These are phyloP conservation scores for Mionectes olivaceus DNA, from an alignment of 2,797 vertebrate genomes.

Conservation along the genomic window DNA sequence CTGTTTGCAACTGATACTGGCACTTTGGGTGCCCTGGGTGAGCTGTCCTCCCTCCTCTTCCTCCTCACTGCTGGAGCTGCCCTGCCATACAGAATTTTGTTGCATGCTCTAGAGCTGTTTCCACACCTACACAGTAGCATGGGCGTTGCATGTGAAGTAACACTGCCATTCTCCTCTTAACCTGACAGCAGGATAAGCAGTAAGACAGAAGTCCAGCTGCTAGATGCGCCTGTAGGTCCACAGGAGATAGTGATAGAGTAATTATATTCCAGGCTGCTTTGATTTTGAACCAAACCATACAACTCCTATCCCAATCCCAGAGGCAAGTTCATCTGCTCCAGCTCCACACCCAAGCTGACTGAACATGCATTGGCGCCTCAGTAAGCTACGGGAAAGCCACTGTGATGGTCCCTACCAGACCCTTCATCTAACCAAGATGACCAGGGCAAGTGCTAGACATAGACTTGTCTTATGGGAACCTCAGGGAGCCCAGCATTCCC, in stretches of 20 bases:
- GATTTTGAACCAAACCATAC: neutral
- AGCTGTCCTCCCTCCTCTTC: neutral
- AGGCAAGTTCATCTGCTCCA: neutral
- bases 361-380: neutral
- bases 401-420: neutral
- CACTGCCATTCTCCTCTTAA: neutral
- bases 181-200: neutral
- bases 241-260: neutral
- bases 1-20: neutral
- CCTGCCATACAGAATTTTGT: neutral
- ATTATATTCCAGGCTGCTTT: neutral
- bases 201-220: neutral
- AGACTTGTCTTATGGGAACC: neutral
- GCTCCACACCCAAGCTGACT: neutral
- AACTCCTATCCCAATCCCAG: neutral
- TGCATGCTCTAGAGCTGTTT: neutral
- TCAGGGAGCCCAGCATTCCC: fast-evolving
- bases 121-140: neutral
- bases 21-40: neutral
- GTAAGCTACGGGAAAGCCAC: neutral
- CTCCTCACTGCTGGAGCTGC: neutral
- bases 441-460: neutral
- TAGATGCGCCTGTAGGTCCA: fast-evolving
- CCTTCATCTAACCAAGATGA: neutral
- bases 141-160: neutral